phyloP scores from a whole-genome alignment of 2,888 invertebrate species.

The Leucania comma region DNA sequence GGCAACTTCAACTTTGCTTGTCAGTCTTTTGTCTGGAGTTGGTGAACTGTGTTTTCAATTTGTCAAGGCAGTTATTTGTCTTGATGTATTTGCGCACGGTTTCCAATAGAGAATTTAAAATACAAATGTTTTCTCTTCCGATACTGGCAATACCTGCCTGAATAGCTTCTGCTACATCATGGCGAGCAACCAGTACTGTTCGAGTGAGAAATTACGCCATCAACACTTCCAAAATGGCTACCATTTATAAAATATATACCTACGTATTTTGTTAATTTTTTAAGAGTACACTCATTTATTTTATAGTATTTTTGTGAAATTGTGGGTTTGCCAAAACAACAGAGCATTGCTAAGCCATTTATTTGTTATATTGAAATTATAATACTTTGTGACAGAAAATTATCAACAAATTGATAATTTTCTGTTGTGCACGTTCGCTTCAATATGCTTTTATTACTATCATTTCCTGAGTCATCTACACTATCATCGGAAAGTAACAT shows the following conservation, averaged over 20 bases:
- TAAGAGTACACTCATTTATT: too few species aligned
- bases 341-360: neutral
- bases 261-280: too few species aligned
- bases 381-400: slow-evolving; percentile 2
- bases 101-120: neutral
- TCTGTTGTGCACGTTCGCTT: slow-evolving; percentile 50
- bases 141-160: neutral
- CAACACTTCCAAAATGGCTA: slow-evolving; percentile 1
- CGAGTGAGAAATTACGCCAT: neutral
- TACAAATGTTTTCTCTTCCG: neutral
- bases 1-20: neutral
- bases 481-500: slow-evolving; percentile 25
- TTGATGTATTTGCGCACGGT: neutral
- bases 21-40: neutral
- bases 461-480: slow-evolving; percentile 29
- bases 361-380: neutral
- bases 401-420: slow-evolving; percentile 50
- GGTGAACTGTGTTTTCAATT: slow-evolving; percentile 10
- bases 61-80: neutral
- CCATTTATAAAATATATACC: neutral
- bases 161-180: neutral
- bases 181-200: neutral
- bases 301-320: neutral
- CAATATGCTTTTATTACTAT: slow-evolving; percentile 19
- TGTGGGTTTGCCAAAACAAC: neutral